Evolutionary conservation across 2,797 vertebrate species (phyloP).

Genomic region (Mormyrus proboscirostris): DNA sequence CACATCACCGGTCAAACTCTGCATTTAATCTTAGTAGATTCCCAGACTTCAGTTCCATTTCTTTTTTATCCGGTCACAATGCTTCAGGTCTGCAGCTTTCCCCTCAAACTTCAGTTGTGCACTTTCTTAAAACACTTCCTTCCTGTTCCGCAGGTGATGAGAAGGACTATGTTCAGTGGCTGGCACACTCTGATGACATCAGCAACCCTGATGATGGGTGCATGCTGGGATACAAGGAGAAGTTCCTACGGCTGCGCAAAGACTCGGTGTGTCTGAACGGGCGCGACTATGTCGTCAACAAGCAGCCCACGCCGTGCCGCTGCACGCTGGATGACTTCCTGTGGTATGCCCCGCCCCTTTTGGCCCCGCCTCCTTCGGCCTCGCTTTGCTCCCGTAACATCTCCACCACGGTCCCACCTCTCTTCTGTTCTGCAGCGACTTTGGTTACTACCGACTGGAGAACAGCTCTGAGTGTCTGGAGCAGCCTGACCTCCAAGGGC

Average conservation of each 20-base stretch:
- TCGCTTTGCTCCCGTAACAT: background rate
- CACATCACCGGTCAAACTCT: background rate
- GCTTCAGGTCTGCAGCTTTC: background rate
- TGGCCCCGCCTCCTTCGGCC: background rate
- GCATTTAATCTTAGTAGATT: background rate
- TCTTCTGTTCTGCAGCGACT: conserved; percentile 66
- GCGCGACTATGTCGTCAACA: conserved; percentile 69
- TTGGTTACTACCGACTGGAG: conserved; percentile 85
- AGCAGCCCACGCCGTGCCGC: conserved; percentile 66
- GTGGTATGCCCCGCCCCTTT: conserved; percentile 62
- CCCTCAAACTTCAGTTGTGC: background rate
- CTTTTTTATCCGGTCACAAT: background rate
- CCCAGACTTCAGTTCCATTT: background rate
- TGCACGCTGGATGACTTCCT: conserved; percentile 89
- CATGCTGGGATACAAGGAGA: conserved; percentile 89
- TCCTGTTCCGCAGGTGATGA: conserved; percentile 61
- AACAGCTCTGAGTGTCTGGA: conserved; percentile 80
- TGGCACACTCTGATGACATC: conserved; percentile 85
- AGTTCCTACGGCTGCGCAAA: conserved; percentile 77
- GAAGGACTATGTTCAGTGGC: conserved; percentile 80
- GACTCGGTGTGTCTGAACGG: conserved; percentile 86
- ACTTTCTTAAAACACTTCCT: background rate
- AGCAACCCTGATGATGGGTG: conserved; percentile 78
- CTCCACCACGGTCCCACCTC: background rate
- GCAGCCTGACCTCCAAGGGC: conserved; percentile 78